Conservation (phyloP, 1,140 invertebrate genomes). For the Eurosta solidaginis region DNA sequence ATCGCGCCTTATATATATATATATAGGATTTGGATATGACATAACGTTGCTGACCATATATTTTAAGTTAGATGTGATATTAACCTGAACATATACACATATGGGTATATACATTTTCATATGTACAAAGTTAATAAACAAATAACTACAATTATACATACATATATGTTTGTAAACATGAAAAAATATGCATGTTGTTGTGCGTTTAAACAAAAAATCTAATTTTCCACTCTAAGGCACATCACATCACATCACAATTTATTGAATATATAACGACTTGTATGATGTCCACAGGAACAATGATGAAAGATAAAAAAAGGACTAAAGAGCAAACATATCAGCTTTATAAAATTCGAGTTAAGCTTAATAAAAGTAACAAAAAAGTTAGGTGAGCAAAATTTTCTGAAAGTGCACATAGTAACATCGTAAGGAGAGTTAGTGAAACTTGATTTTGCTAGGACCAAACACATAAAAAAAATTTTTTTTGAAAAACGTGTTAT, state of each 20-base stretch:
- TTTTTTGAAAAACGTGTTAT: not conserved
- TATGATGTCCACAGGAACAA: not conserved
- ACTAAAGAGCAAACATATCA: not conserved
- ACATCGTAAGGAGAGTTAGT: not conserved
- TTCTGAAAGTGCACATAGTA: not conserved
- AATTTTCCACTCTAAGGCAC: constrained; percentile 28
- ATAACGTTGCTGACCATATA: no score
- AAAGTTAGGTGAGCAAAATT: not conserved
- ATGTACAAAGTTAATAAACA: not conserved
- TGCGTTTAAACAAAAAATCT: constrained; percentile 4
- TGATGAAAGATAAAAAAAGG: not conserved
- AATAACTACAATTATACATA: not conserved
- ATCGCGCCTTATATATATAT: no score
- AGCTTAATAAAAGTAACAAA: not conserved
- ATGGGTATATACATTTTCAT: not conserved
- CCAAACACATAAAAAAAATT: not conserved
- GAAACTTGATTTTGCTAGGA: constrained; percentile 5
- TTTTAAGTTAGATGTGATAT: no score
- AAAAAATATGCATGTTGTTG: not conserved
- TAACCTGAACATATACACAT: not conserved
- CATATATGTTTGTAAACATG: not conserved
- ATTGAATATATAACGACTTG: constrained; percentile 17
- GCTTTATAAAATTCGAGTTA: not conserved
- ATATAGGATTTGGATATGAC: no score
- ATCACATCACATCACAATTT: constrained; percentile 19